Base-by-base conservation (phyloP, 2,113 vertebrate species). In the Orientallactaga bullata region DNA sequence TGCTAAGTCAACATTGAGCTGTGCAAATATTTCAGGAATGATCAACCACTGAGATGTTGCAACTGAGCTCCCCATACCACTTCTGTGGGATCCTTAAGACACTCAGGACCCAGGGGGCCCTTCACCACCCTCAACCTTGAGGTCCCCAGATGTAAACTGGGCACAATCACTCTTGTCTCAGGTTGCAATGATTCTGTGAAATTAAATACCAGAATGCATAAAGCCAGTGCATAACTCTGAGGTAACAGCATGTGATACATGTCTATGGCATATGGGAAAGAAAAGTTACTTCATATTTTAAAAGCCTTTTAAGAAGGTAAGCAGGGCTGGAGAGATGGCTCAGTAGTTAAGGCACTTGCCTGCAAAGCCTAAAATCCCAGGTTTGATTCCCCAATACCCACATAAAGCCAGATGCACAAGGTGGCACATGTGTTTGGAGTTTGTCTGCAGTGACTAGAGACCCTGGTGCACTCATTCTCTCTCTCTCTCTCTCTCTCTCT, bases 241-340 rank as follows among this genome's bases (percentile, higher is more conserved):
- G 21, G 71, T 21, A n/a, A 88, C 37, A 86, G 71, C 39, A 93
- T 61, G 51, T 11, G 35, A 80, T 23, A 81, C 80, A 79, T 51
- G 24, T 58, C 39, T 91, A 89, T 24, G 26, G 24, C 71, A 89
- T 68, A n/a, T 63, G 35, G 39, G 26, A 74, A 94, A 88, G 35
- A 47, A n/a, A n/a, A n/a, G n/a, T n/a, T n/a, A n/a, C n/a, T n/a
- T n/a, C n/a, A n/a, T n/a, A n/a, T n/a, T 87, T 61, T n/a, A 72
- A 90, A 77, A 26, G 23, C 24, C 84, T n/a, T 28, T 24, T 23
- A 15, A 76, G 65, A 63, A 78, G 47, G 32, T 42, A 55, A 71
- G 66, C 15, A 39, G 42, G 42, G 42, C 42, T 47, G 42, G 42
- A 47, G 42, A 47, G 42, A 47, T 47, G 42, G 42, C 42, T 47